These are phyloP conservation scores for Myiotriccus ornatus DNA, from an alignment of 2,797 vertebrate species.

Conservation along the genomic window DNA sequence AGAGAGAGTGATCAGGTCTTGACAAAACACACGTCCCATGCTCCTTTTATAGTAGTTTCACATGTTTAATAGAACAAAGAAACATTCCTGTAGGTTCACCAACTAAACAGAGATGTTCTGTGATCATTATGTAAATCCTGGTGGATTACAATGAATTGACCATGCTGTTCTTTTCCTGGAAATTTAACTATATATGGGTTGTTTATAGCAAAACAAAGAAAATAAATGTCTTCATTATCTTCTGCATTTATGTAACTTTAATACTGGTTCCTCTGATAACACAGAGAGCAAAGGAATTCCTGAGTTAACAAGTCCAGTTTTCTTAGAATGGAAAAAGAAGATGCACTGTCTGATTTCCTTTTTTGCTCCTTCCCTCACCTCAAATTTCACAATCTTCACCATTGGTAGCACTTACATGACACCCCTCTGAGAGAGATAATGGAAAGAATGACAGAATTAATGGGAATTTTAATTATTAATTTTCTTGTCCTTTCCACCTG, in stretches of 20 bases:
- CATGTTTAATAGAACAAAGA: background rate
- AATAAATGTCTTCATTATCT: background rate
- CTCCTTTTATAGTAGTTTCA: background rate
- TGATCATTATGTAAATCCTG: background rate
- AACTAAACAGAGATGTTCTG: background rate
- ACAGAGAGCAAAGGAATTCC: background rate
- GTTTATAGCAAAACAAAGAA: background rate
- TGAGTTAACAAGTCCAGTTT: background rate
- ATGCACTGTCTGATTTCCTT: background rate
- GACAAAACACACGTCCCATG: background rate
- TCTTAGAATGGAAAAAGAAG: background rate
- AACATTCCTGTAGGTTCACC: rapidly evolving
- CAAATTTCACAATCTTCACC: background rate
- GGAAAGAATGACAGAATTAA: background rate
- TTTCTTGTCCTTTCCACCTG: background rate
- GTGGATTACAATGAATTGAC: background rate
- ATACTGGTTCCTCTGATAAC: background rate
- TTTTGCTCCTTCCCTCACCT: background rate
- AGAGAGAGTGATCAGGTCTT: background rate
- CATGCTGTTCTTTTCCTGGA: background rate
- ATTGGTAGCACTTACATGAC: background rate
- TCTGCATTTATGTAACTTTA: background rate
- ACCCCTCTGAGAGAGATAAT: background rate
- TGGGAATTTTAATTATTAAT: background rate
- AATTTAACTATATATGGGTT: background rate